Conservation (phyloP, 1,140 invertebrate species). For the Oreohelix idahoensis region DNA sequence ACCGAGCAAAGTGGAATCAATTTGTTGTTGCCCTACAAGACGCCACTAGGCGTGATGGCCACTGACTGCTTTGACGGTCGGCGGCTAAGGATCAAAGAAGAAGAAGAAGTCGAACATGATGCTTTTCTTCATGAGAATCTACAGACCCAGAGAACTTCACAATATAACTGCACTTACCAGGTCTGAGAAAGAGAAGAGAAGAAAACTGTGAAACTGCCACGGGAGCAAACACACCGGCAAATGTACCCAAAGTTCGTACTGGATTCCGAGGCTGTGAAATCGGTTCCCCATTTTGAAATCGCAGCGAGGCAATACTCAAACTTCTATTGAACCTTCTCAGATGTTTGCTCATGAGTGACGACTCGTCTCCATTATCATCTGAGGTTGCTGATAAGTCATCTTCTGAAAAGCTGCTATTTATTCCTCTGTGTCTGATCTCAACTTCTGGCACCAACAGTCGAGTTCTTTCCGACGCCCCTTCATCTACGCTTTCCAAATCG, state of each 20-base stretch:
- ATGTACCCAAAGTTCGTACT: conserved; percentile 83
- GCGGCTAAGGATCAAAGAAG: no score
- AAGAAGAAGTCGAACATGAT: no score
- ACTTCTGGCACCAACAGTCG: background rate
- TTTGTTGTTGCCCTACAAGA: no score
- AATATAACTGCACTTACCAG: conserved; percentile 80
- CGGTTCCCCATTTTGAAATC: background rate
- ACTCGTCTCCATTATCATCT: background rate
- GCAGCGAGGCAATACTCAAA: background rate
- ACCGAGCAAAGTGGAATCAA: no score
- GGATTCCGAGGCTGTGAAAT: background rate
- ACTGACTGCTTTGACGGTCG: no score
- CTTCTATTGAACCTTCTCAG: background rate
- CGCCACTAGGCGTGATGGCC: no score
- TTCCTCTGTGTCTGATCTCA: background rate
- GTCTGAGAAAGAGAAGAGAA: conserved; percentile 93
- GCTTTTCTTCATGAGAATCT: no score
- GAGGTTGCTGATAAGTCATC: background rate
- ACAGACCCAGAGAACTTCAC: no score
- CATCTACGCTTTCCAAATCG: background rate
- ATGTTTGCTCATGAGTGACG: background rate
- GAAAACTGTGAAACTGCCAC: conserved; percentile 98
- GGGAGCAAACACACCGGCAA: conserved; percentile 97
- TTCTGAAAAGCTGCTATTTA: background rate
- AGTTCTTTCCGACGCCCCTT: background rate